A percentile compares a stretch with the other conserved stretches of the same genome.
phyloP scores from a whole-genome alignment of 1,140 invertebrate species.

The Polyergus mexicanus region DNA sequence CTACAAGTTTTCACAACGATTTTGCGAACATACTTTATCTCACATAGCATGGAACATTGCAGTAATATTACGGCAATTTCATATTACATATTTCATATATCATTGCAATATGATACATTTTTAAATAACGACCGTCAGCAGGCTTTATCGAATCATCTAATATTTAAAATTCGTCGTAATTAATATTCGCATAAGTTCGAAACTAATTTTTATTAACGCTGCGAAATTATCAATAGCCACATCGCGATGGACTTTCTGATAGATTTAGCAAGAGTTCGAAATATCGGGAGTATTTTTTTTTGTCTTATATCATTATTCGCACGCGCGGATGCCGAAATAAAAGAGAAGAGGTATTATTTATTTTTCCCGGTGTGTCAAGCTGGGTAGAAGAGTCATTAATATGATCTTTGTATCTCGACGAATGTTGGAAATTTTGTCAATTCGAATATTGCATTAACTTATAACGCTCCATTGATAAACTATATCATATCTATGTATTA shows the following conservation, averaged over 20 bases:
- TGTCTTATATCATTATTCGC: constrained; percentile 11
- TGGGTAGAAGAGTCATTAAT: not conserved
- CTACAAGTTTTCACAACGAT: not conserved
- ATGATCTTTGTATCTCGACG: not conserved
- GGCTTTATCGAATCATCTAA: not conserved
- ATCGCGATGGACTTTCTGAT: not conserved
- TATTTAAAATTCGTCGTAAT: constrained; percentile 1
- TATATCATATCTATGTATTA: constrained; percentile 2
- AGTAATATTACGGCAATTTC: too few species aligned
- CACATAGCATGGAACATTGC: too few species aligned
- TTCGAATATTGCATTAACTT: constrained; percentile 19
- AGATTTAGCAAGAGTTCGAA: not conserved
- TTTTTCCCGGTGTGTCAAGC: constrained; percentile 1
- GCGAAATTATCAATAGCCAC: not conserved
- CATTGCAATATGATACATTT: constrained; percentile 22
- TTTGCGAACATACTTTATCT: not conserved
- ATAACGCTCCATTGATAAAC: not conserved
- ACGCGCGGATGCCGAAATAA: not conserved
- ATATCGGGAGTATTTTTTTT: not conserved
- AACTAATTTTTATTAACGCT: not conserved
- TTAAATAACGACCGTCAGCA: constrained; percentile 12
- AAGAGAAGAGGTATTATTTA: constrained; percentile 47
- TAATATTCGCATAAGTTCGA: not conserved
- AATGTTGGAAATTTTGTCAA: not conserved
- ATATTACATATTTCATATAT: not conserved